These are phyloP conservation scores for Aurelia sp. DNA, from an alignment of 30 jellyfish, hydroid and myxozoan species.

Conservation along the genomic window DNA sequence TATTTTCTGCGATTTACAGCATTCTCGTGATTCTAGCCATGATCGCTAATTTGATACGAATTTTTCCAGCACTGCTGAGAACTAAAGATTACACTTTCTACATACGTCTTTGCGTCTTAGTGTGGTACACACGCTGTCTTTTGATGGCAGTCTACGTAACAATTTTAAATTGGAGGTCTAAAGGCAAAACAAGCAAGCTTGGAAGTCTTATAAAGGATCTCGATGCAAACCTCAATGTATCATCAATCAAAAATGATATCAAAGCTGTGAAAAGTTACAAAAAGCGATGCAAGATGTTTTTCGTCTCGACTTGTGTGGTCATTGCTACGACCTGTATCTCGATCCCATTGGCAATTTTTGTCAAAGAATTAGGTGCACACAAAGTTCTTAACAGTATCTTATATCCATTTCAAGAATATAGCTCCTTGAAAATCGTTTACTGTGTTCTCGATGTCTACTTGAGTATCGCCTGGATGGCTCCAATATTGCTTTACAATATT, in stretches of 20 bases:
- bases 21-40: too few species aligned
- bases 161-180: neutral
- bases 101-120: conserved; percentile 5
- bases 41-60: too few species aligned
- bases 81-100: neutral
- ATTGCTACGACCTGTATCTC: neutral
- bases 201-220: conserved; percentile 14
- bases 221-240: conserved; percentile 7
- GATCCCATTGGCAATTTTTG: conserved; percentile 20
- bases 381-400: neutral
- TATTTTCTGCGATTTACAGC: too few species aligned
- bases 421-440: neutral
- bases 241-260: neutral
- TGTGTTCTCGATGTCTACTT: neutral
- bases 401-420: conserved; percentile 5
- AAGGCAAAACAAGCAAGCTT: conserved; percentile 20
- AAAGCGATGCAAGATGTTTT: neutral
- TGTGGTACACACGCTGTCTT: conserved; percentile 47
- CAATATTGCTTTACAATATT: conserved; percentile 11
- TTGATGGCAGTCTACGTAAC: neutral
- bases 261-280: neutral
- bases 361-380: neutral
- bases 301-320: neutral
- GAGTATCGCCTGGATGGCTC: conserved; percentile 32
- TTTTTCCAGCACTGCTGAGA: too few species aligned